Percentiles rank a stretch among this genome's conserved stretches.
phyloP scores from a whole-genome alignment of 2,797 vertebrate species.

The Smutsia temminckii region DNA sequence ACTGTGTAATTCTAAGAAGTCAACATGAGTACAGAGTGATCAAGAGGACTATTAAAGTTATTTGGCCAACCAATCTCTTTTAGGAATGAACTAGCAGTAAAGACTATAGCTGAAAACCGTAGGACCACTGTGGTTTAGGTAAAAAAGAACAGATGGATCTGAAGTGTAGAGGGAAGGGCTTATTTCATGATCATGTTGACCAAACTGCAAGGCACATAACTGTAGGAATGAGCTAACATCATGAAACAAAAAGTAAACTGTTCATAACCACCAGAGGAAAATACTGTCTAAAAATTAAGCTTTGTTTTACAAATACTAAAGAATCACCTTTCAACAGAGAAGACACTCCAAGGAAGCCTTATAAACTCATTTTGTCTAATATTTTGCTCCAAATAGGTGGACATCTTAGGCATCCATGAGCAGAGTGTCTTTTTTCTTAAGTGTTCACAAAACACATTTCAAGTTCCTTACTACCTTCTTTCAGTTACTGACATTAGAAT shows the following conservation, averaged over 20 bases:
- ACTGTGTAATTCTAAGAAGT: not conserved
- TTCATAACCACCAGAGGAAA: not conserved
- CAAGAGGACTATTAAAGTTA: not conserved
- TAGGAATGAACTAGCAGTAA: not conserved
- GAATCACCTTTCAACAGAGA: not conserved
- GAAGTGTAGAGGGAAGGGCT: not conserved
- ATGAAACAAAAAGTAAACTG: not conserved
- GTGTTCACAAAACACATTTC: not conserved
- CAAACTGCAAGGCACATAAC: not conserved
- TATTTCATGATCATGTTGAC: not conserved
- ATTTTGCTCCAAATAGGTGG: not conserved
- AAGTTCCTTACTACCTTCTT: not conserved
- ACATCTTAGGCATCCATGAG: not conserved
- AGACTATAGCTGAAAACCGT: not conserved
- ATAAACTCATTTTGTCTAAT: not conserved
- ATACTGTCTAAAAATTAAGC: not conserved
- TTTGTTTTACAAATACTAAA: slow-evolving; percentile 8
- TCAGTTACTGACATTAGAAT: not conserved
- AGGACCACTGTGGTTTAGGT: not conserved
- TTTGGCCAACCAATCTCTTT: not conserved
- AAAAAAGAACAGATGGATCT: slow-evolving; percentile 37
- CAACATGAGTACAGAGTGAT: not conserved
- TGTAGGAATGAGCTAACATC: not conserved
- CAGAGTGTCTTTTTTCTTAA: not conserved
- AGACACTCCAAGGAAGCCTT: not conserved